Conservation (phyloP, 2,113 vertebrate species). For the Austrofundulus limnaeus region DNA sequence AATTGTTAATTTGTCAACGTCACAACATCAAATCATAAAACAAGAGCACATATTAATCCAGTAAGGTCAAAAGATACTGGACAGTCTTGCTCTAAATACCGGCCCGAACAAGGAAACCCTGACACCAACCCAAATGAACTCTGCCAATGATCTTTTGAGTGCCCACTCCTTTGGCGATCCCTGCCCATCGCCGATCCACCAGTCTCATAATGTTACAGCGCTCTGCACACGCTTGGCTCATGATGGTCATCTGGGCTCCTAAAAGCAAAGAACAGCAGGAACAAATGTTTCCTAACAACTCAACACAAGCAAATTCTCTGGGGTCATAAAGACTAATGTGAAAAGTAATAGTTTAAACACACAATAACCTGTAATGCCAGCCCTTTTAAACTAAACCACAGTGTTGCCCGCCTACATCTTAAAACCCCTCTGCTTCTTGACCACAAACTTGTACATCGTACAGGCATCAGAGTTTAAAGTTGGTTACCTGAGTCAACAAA, state of each 20-base stretch:
- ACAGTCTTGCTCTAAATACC: neutral
- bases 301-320: neutral
- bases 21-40: neutral
- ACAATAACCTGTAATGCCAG: too few species aligned
- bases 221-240: conserved; percentile 98
- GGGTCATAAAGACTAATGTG: neutral
- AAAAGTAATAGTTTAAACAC: too few species aligned
- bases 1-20: too few species aligned
- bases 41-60: neutral
- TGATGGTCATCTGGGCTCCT: conserved; percentile 99
- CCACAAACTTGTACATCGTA: conserved; percentile 2
- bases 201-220: conserved; percentile 98
- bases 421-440: conserved; percentile 1
- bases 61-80: neutral
- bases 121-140: conserved; percentile 89
- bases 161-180: conserved; percentile 96
- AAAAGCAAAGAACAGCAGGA: neutral
- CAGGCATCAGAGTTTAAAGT: conserved; percentile 15
- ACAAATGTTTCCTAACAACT: neutral
- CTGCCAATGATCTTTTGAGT: conserved; percentile 98
- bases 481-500: conserved; percentile 96
- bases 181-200: conserved; percentile 96
- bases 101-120: neutral
- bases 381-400: neutral
- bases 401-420: neutral